Evolutionary conservation across 2,888 invertebrate species (phyloP).

Genomic region (Apodemia zela): DNA sequence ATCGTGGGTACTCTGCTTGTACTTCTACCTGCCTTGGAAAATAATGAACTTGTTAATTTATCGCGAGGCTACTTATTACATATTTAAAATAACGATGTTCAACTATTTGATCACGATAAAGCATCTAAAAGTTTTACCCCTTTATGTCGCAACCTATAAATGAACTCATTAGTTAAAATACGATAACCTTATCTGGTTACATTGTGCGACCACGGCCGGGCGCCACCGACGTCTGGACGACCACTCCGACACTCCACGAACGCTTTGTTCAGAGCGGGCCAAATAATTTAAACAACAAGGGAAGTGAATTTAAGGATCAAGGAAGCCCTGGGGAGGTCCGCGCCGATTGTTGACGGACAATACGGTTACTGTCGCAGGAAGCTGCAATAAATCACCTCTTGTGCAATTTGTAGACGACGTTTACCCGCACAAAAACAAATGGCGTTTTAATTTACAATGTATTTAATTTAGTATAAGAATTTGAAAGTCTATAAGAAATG

Average conservation of each 20-base stretch:
- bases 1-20: background rate
- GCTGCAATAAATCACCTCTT: background rate
- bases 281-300: background rate
- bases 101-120: background rate
- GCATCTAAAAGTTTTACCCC: background rate
- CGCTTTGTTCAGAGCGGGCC: background rate
- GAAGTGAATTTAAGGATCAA: background rate
- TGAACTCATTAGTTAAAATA: constrained; percentile 12
- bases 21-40: background rate
- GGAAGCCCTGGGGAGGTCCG: constrained; percentile 1
- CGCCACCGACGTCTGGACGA: constrained; percentile 13
- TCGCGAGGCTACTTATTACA: background rate
- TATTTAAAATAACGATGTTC: background rate
- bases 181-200: constrained; percentile 5
- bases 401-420: background rate
- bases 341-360: background rate
- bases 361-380: background rate
- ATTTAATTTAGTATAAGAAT: background rate
- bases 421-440: background rate
- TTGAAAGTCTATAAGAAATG: too few relatives aligned
- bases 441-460: background rate
- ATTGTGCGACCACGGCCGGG: background rate
- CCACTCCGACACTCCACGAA: background rate
- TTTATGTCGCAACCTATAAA: background rate
- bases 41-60: background rate